A percentile compares a stretch with the other conserved stretches of the same genome.
phyloP scores from a whole-genome alignment of 1,140 invertebrate genomes.

The Rhynchophorus ferrugineus region DNA sequence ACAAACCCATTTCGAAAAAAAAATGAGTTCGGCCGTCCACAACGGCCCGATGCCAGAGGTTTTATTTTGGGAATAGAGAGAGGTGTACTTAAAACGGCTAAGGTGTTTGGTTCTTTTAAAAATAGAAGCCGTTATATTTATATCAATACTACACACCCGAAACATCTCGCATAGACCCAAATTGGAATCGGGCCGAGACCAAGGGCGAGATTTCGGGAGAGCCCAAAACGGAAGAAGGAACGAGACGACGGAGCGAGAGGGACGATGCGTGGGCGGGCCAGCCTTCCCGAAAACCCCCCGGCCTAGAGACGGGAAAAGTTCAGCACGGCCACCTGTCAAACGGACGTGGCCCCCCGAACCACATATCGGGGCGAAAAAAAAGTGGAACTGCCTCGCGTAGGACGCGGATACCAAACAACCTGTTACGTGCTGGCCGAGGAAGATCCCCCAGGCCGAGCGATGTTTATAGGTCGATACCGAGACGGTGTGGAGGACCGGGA shows the following conservation, averaged over 20 bases:
- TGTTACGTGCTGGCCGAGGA: background rate
- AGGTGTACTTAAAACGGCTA: background rate
- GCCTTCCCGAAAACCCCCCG: no score
- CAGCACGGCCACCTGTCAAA: background rate
- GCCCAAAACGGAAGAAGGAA: background rate
- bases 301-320: no score
- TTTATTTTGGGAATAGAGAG: no score
- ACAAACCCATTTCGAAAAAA: background rate
- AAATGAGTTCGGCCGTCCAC: no score
- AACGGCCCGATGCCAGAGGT: no score
- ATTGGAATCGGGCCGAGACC: background rate
- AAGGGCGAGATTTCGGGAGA: background rate
- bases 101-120: background rate
- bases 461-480: background rate
- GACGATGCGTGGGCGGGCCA: no score
- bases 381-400: background rate
- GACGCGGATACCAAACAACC: background rate
- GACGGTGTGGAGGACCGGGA: background rate
- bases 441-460: background rate
- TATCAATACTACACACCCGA: constrained; percentile 5
- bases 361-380: background rate
- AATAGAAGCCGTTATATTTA: constrained; percentile 4
- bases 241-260: no score
- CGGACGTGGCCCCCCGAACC: background rate
- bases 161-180: background rate